Evolutionary conservation across 1,140 invertebrate genomes (phyloP).

Genomic region (Drosophila micromelanica): DNA sequence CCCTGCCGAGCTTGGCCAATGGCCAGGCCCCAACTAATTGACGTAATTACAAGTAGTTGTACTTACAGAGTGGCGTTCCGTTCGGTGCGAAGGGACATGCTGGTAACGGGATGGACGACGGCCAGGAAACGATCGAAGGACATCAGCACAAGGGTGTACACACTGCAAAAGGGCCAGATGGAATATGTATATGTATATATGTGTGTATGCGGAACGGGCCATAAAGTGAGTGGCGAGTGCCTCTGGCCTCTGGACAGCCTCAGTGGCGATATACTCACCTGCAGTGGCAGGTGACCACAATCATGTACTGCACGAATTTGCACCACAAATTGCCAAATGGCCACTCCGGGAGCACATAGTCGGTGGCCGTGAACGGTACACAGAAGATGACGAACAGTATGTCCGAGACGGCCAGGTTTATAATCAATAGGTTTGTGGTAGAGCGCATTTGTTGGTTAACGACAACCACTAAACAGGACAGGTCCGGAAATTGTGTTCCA

Average conservation of each 20-base stretch:
- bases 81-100: slow-evolving; percentile 94
- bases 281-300: slow-evolving; percentile 93
- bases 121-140: slow-evolving; percentile 97
- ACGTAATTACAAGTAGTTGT: slow-evolving; percentile 27
- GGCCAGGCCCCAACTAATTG: slow-evolving; percentile 25
- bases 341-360: slow-evolving; percentile 95
- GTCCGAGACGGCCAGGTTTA: slow-evolving; percentile 95
- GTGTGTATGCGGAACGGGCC: no score
- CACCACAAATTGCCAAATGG: slow-evolving; percentile 96
- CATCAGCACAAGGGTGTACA: slow-evolving; percentile 97
- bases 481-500: neutral
- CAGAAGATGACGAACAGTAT: slow-evolving; percentile 97
- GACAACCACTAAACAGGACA: slow-evolving; percentile 90
- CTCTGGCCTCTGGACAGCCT: no score
- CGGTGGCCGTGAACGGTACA: slow-evolving; percentile 88
- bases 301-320: slow-evolving; percentile 93
- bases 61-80: slow-evolving; percentile 89
- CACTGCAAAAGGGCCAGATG: slow-evolving; percentile 39
- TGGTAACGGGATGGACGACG: slow-evolving; percentile 96
- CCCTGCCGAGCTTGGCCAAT: slow-evolving; percentile 3
- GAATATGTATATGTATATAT: no score
- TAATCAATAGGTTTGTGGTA: slow-evolving; percentile 96
- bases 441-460: slow-evolving; percentile 96
- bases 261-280: slow-evolving; percentile 86
- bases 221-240: no score